phyloP scores from a whole-genome alignment of 2,888 invertebrate species.

The Callyntrura guangdongensis region DNA sequence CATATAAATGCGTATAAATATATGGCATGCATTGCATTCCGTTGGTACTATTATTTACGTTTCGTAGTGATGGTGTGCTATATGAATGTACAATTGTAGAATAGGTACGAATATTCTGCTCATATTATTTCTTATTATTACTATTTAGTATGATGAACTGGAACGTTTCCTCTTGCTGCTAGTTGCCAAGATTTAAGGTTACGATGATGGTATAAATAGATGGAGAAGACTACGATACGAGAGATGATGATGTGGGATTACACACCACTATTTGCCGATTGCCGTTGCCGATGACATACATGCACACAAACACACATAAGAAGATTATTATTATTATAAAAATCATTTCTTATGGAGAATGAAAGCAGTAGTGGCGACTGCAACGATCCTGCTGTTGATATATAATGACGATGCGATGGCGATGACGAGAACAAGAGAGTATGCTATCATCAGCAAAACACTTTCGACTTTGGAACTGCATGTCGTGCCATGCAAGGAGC shows the following conservation, averaged over 20 bases:
- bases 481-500: too few relatives aligned
- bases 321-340: not conserved
- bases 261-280: too few relatives aligned
- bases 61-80: too few relatives aligned
- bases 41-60: too few relatives aligned
- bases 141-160: constrained; percentile 45
- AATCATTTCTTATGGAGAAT: not conserved
- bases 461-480: not conserved
- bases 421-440: too few relatives aligned
- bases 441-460: constrained; percentile 5
- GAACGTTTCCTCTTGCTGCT: constrained; percentile 65
- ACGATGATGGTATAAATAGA: not conserved
- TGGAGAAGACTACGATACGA: not conserved
- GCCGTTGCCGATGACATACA: constrained; percentile 25
- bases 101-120: too few relatives aligned
- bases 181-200: not conserved
- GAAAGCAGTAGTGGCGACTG: not conserved
- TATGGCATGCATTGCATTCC: too few relatives aligned
- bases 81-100: too few relatives aligned
- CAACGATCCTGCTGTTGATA: not conserved
- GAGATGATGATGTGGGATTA: constrained; percentile 25
- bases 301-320: constrained; percentile 30
- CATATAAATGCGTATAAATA: too few relatives aligned
- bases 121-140: not conserved
- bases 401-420: too few relatives aligned